Evolutionary conservation across 2,113 vertebrate species (phyloP).

Genomic region (Antennarius striatus): DNA sequence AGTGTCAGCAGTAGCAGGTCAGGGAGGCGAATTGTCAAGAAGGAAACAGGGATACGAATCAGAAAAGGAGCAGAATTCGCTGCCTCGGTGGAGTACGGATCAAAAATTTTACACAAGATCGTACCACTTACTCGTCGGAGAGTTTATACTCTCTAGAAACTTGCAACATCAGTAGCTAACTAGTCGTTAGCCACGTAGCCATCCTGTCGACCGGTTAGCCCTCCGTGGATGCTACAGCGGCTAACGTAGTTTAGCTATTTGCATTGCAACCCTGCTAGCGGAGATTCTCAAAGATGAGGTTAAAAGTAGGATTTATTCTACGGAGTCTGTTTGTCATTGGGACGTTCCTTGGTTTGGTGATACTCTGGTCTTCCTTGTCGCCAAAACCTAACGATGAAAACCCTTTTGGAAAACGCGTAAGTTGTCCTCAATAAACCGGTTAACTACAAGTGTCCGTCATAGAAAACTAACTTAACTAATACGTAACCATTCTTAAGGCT

Average conservation of each 20-base stretch:
- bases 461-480: no score
- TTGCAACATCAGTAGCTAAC: neutral
- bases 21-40: neutral
- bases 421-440: constrained; percentile 49
- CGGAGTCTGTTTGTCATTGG: constrained; percentile 86
- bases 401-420: constrained; percentile 76
- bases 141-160: neutral
- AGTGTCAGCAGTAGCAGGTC: neutral
- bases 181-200: constrained; percentile 1
- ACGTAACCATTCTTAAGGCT: no score
- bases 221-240: neutral
- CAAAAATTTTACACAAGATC: no score
- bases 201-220: neutral
- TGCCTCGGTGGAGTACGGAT: no score
- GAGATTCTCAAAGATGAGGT: constrained; percentile 80
- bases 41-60: neutral
- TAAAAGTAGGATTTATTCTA: constrained; percentile 88
- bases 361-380: constrained; percentile 89
- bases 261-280: constrained; percentile 5
- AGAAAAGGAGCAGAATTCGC: neutral
- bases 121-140: neutral
- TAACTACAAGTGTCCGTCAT: neutral
- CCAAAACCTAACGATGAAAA: constrained; percentile 78
- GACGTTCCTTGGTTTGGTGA: constrained; percentile 85
- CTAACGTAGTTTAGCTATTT: constrained; percentile 32